Evolutionary conservation across 1,140 invertebrate genomes (phyloP).

Genomic region (Drosophila burlai): DNA sequence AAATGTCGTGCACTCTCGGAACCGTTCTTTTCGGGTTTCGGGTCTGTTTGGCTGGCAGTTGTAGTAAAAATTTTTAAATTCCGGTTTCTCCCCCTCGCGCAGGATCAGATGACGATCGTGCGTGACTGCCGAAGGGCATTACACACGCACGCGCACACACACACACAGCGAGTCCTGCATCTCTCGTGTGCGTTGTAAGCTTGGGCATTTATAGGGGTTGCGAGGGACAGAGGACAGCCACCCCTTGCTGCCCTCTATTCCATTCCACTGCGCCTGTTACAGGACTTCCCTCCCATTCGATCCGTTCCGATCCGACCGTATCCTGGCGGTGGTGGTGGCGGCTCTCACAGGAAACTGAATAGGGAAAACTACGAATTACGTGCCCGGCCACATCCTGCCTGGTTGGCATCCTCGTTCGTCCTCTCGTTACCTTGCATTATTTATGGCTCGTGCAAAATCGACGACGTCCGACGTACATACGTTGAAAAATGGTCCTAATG

Average conservation of each 20-base stretch:
- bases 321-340: conserved; percentile 16
- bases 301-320: conserved; percentile 50
- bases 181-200: conserved; percentile 61
- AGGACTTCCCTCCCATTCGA: conserved; percentile 60
- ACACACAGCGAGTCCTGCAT: conserved; percentile 14
- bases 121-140: conserved; percentile 61
- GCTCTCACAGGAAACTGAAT: conserved; percentile 17
- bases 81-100: conserved; percentile 55
- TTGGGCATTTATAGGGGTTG: conserved; percentile 77
- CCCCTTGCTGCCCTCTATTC: conserved; percentile 43
- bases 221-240: conserved; percentile 25
- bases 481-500: conserved; percentile 79
- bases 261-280: conserved; percentile 46
- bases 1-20: conserved; percentile 10
- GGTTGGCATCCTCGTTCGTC: conserved; percentile 49
- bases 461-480: conserved; percentile 38
- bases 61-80: conserved; percentile 69
- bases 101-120: conserved; percentile 77
- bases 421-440: conserved; percentile 63
- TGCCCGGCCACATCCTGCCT: conserved; percentile 67
- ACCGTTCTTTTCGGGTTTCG: conserved; percentile 10
- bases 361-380: conserved; percentile 38
- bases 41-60: conserved; percentile 37
- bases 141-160: conserved; percentile 6
- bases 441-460: conserved; percentile 82